A percentile compares a stretch with the other conserved stretches of the same genome.
Evolutionary conservation across 2,888 invertebrate genomes (phyloP).

Genomic region (Autographa pulchrina): DNA sequence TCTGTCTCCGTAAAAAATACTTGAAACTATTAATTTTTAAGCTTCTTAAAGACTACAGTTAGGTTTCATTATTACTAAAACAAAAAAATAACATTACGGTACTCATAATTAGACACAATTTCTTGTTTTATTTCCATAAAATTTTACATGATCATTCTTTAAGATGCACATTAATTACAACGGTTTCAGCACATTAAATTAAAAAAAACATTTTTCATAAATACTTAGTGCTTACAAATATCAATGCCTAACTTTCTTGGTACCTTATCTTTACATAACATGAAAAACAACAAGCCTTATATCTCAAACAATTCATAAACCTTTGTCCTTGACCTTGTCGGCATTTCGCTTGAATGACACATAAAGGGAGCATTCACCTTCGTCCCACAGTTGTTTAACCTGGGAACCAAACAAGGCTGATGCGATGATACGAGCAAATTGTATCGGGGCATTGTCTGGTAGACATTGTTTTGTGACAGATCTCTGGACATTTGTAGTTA

Average conservation of each 20-base stretch:
- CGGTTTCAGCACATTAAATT: no score
- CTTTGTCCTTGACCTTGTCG: slow-evolving; percentile 48
- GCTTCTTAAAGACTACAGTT: neutral
- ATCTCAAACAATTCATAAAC: slow-evolving; percentile 27
- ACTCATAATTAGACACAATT: neutral
- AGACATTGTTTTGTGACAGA: slow-evolving; percentile 33
- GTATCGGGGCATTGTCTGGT: slow-evolving; percentile 26
- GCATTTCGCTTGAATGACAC: slow-evolving; percentile 39
- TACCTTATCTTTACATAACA: slow-evolving; percentile 30
- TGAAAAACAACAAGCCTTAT: neutral
- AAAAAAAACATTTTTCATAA: no score
- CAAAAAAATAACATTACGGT: neutral
- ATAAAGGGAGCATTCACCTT: slow-evolving; percentile 59
- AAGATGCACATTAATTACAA: no score
- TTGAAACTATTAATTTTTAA: neutral
- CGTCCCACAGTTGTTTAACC: slow-evolving; percentile 20
- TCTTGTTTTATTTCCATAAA: slow-evolving; percentile 7
- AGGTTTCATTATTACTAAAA: neutral
- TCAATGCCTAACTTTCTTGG: no score
- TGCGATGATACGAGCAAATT: slow-evolving; percentile 30
- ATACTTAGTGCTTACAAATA: no score
- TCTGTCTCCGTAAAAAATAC: no score
- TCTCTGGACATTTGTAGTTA: neutral
- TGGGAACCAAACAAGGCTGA: slow-evolving; percentile 31
- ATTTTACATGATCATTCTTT: no score